phyloP scores from a whole-genome alignment of 2,113 vertebrate species.

The Pogona vitticeps region DNA sequence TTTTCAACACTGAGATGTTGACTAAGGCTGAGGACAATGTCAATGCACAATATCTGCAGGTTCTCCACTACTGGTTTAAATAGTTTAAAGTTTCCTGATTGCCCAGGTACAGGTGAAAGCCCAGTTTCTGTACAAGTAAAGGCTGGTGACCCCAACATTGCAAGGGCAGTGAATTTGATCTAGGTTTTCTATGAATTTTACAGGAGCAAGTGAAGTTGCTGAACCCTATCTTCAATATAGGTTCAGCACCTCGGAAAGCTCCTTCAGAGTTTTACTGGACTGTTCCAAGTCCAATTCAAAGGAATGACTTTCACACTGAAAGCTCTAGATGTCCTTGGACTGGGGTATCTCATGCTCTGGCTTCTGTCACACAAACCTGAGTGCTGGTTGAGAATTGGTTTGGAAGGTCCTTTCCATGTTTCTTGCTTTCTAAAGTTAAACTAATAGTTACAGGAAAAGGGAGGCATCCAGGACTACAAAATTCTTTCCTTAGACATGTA shows the following conservation, averaged over 20 bases:
- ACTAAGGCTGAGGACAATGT: not conserved
- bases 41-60: not conserved
- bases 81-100: too few species aligned
- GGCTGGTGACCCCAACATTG: too few species aligned
- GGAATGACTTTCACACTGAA: not conserved
- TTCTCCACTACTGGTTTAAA: too few species aligned
- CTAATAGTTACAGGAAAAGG: not conserved
- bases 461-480: too few species aligned
- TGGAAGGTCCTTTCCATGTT: not conserved
- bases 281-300: not conserved
- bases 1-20: not conserved
- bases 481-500: not conserved
- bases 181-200: too few species aligned
- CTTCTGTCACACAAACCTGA: not conserved
- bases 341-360: not conserved
- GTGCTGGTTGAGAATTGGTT: not conserved
- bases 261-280: too few species aligned
- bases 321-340: not conserved
- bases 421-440: not conserved
- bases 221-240: too few species aligned
- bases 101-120: too few species aligned
- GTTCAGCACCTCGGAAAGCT: too few species aligned
- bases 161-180: too few species aligned
- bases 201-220: too few species aligned
- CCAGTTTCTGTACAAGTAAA: too few species aligned